phyloP scores from a whole-genome alignment of 2,888 invertebrate genomes.

The Sipunculus nudus region DNA sequence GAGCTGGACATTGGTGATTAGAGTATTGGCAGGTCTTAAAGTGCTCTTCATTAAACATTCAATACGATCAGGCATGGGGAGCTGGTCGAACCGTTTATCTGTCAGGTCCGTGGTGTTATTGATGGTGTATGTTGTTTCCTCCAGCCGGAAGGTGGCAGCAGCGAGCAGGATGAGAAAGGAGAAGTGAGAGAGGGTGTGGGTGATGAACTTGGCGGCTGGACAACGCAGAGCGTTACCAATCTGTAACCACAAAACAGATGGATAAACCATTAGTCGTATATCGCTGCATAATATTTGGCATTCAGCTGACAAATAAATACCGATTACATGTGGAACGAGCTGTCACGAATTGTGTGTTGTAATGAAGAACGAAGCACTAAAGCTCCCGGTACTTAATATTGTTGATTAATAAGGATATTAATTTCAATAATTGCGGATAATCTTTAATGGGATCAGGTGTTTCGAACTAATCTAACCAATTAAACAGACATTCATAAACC shows the following conservation, averaged over 20 bases:
- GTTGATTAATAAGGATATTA: too few relatives aligned
- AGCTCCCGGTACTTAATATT: too few relatives aligned
- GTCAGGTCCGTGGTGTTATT: too few relatives aligned
- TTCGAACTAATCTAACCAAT: too few relatives aligned
- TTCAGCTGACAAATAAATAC: too few relatives aligned
- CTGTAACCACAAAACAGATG: slow-evolving; percentile 41
- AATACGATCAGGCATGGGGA: slow-evolving; percentile 29
- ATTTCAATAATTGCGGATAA: too few relatives aligned
- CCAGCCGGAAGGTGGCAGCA: slow-evolving; percentile 74
- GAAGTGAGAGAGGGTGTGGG: slow-evolving; percentile 75
- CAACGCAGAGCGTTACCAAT: slow-evolving; percentile 67
- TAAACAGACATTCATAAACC: too few relatives aligned
- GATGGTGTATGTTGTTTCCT: slow-evolving; percentile 48
- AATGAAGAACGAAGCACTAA: too few relatives aligned
- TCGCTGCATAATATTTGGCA: too few relatives aligned
- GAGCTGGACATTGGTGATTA: slow-evolving; percentile 65
- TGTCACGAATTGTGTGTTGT: too few relatives aligned
- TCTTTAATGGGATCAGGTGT: too few relatives aligned
- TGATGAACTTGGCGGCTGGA: slow-evolving; percentile 79
- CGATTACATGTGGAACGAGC: too few relatives aligned
- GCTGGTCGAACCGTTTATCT: not conserved
- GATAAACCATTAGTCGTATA: not conserved
- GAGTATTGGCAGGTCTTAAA: slow-evolving; percentile 62
- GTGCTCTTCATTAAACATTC: slow-evolving; percentile 60
- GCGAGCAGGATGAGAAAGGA: slow-evolving; percentile 75